phyloP scores from a whole-genome alignment of 2,797 vertebrate genomes.

The Tenualosa thibaudeaui region DNA sequence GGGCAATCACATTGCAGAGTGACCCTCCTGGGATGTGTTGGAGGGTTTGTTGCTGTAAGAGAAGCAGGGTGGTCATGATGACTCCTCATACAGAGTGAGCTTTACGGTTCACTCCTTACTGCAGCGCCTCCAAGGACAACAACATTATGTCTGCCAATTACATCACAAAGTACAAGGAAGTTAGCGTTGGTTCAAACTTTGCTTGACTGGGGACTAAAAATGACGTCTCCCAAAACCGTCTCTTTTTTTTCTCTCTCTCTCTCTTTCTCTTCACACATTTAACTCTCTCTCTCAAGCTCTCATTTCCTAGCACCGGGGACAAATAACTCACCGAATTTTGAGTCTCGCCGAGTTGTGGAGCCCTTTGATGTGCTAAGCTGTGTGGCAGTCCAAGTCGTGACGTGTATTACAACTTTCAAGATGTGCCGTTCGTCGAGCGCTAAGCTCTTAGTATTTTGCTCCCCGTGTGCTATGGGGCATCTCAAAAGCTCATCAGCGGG shows the following conservation, averaged over 20 bases:
- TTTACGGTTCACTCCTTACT: not conserved
- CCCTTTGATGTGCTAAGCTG: not conserved
- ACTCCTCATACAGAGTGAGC: not conserved
- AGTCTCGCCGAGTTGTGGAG: not conserved
- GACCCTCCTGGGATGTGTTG: not conserved
- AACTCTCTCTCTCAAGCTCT: not conserved
- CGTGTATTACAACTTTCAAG: not conserved
- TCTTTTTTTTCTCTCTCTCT: no score
- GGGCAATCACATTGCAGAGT: not conserved
- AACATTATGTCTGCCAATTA: not conserved
- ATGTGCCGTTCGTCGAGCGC: not conserved
- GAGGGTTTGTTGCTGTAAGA: not conserved
- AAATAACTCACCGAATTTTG: not conserved
- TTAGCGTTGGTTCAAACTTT: not conserved
- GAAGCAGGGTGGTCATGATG: not conserved
- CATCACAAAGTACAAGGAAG: not conserved
- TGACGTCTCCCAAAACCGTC: not conserved
- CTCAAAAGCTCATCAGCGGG: not conserved
- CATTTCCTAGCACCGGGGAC: not conserved
- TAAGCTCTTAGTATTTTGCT: not conserved
- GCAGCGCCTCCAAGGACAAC: not conserved
- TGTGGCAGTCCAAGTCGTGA: not conserved
- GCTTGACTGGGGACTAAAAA: not conserved
- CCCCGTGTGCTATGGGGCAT: not conserved
- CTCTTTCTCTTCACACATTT: not conserved